Evolutionary conservation across 1,140 invertebrate species (phyloP), one percentile per base, ranked within the genome.

Genomic region (Drosophila melanica): DNA sequence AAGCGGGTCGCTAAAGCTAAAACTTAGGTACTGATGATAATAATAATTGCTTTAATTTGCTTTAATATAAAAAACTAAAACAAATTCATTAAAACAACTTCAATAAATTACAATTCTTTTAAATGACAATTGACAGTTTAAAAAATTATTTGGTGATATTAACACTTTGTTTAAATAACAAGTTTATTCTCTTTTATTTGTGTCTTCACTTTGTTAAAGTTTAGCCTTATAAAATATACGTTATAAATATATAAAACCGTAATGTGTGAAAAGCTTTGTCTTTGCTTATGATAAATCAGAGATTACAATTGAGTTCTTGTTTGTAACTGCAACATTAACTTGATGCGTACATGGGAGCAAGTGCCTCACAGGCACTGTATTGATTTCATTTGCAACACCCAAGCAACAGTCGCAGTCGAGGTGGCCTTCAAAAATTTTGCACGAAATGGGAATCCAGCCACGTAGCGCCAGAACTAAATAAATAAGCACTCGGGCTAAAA

Each of bases 401-500:
- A 23, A 53, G 63, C 51, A 35, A 55, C 41, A 45, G 51, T 27
- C 50, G 48, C 41, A 12, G n/a, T 35, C 16, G 18, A 11, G 60
- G 7, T 65, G 69, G 63, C 69, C 69, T 66, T 72, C 69, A 72
- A 58, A 72, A 57, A 18, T 3, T 2, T 10, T 10, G 20, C 44
- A 55, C 51, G 45, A 72, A 79, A 66, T 67, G 54, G 57, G 42
- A 73, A 73, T 42, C 41, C 63, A 50, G 54, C 23, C 14, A 18
- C n/a, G 23, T 9, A 23, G 48, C 59, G 54, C 71, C 20, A 35
- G 53, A 47, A 58, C 79, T 78, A 66, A 82, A 81, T 75, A 81
- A 81, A 81, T 81, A 81, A 81, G 75, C 75, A 66, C 64, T 62
- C 48, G 55, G 42, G 62, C 60, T 65, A 48, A 37, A 50, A 63